Evolutionary conservation across 2,888 invertebrate species (phyloP), one percentile per base, ranked within the genome.

Genomic region (Lasiommata megera): DNA sequence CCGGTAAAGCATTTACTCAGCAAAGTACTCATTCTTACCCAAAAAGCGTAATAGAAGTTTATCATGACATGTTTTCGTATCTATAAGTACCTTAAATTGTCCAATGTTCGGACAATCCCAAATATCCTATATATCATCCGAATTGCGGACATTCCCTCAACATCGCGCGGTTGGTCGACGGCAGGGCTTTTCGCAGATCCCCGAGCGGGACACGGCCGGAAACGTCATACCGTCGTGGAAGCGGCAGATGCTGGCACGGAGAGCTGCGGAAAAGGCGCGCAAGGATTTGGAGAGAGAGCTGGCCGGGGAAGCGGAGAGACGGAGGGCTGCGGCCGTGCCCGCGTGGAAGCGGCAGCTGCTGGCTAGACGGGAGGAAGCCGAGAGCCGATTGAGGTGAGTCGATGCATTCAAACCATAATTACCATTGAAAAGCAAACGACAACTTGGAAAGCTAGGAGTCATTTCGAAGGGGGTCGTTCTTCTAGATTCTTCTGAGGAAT

Each of bases 161-260:
- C 72, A 73, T 73, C 69, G 73, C 66, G 67, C 80, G 84, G 82
- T 75, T 82, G 84, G 80, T 81, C 84, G 82, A 87, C 79, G 82
- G 80, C 83, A 89, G 89, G 88, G 86, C 73, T 86, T 76, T 83
- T 81, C 81, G 43, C 92, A 97, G 96, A 95, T 98, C 67, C 97
- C 98, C 8, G 97, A 97, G 76, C 94, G 94, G 63, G 98, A 98
- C 80, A 94, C 94, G 51, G 94, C 96, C 6, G 98, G 98, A 0
- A 96, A 96, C 76, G 92, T 94, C 40, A 97, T 98, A 72, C 98
- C 98, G 11, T 95, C 95, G 18, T 98, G 98, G 98, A 98, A 98
- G 80, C 91, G 98, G 9, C 98, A 98, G 84, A 97, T 98, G 96
- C 81, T 98, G 80, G 98, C 98, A 1, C 95, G 97, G 73, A 96